These are phyloP conservation scores for Kuschelorhynchus macadamiae DNA, from an alignment of 2,888 invertebrate species.

Conservation along the genomic window DNA sequence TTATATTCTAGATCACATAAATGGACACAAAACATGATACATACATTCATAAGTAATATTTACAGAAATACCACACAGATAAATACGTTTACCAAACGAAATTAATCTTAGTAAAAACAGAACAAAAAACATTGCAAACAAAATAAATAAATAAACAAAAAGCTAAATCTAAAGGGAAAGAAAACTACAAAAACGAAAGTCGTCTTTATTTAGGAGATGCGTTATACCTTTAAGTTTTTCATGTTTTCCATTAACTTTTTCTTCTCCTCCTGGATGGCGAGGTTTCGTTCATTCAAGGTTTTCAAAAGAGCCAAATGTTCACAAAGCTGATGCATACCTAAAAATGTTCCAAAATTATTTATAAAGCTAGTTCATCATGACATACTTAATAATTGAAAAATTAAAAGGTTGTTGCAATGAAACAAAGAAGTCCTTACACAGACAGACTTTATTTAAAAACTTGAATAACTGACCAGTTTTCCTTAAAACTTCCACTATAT, in stretches of 20 bases:
- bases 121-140: background rate
- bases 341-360: constrained; percentile 4
- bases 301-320: constrained; percentile 82
- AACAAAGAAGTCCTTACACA: too few relatives aligned
- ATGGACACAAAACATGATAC: too few relatives aligned
- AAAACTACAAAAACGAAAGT: constrained; percentile 8
- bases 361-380: background rate
- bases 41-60: too few relatives aligned
- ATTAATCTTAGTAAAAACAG: background rate
- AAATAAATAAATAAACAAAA: constrained; percentile 7
- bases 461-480: too few relatives aligned
- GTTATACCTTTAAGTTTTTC: constrained; percentile 77
- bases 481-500: too few relatives aligned
- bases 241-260: constrained; percentile 79
- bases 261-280: constrained; percentile 76
- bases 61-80: too few relatives aligned
- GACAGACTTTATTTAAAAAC: too few relatives aligned
- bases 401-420: too few relatives aligned
- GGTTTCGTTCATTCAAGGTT: constrained; percentile 77
- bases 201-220: background rate
- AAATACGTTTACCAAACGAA: background rate
- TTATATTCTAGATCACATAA: too few relatives aligned
- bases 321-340: constrained; percentile 80
- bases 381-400: background rate
- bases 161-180: constrained; percentile 7